Evolutionary conservation across 1,140 invertebrate genomes (phyloP).

Genomic region (Brachionus angularis): DNA sequence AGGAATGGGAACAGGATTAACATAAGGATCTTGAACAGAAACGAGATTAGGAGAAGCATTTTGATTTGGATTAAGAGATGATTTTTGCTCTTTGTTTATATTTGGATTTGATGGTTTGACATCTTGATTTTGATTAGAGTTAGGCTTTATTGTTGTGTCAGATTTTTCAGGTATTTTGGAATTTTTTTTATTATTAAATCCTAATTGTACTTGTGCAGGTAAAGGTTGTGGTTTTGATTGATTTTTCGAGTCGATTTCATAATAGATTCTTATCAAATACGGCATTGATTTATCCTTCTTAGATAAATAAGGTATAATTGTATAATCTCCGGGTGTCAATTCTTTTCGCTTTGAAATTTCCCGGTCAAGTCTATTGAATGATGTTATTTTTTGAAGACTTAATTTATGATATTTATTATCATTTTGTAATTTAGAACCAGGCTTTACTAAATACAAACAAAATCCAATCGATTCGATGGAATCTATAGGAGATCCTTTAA

Average conservation of each 20-base stretch:
- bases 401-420: slow-evolving; percentile 60
- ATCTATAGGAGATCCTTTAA: neutral
- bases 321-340: slow-evolving; percentile 70
- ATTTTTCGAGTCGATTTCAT: neutral
- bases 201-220: too few relatives aligned
- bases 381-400: slow-evolving; percentile 88
- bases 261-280: neutral
- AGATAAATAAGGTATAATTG: slow-evolving; percentile 77
- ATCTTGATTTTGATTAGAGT: too few relatives aligned
- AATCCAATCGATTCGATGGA: slow-evolving; percentile 65
- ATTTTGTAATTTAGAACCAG: slow-evolving; percentile 64
- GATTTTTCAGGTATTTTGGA: too few relatives aligned
- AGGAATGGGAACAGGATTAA: too few relatives aligned
- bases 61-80: too few relatives aligned
- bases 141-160: too few relatives aligned
- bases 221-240: too few relatives aligned
- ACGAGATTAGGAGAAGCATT: too few relatives aligned
- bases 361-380: slow-evolving; percentile 82
- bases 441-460: slow-evolving; percentile 68
- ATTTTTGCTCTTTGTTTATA: too few relatives aligned
- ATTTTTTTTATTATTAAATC: too few relatives aligned
- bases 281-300: slow-evolving; percentile 59
- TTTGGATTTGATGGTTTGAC: too few relatives aligned
- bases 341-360: slow-evolving; percentile 72
- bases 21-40: too few relatives aligned